Base-by-base conservation (phyloP, 2,888 invertebrate genomes). In the Ophion ellenae region DNA sequence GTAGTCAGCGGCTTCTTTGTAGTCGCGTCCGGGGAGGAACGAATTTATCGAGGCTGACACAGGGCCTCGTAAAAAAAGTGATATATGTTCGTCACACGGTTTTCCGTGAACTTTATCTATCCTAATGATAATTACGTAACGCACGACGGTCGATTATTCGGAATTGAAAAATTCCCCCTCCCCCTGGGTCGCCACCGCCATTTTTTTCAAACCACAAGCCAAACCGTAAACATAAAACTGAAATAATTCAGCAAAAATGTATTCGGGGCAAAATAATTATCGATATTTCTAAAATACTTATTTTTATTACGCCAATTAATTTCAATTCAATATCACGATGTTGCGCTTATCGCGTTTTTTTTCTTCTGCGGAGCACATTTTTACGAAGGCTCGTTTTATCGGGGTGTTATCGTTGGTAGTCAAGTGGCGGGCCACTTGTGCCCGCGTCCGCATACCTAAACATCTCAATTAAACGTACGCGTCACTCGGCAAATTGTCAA, bases 401-500 rank as follows among this genome's bases (percentile, higher is more conserved):
- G 32, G 32, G 28, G 45, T 32, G n/a, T 76, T 7, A 24, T 32
- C 45, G 76, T 17, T 53, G 32, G 66, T 53, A 53, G 66, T 14
- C 47, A 53, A 32, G 28, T 36, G 53, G 24, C 9, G 32, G 6
- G 28, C 20, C 61, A n/a, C 57, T 20, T 20, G 45, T 59, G 66
- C 6, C 24, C 40, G 67, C 81, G 66, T 5, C 24, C 40, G 74
- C 81, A 24, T 32, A 64, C 20, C 40, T 17, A 57, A 75, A 81
- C 73, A 28, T 67, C 47, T 61, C 64, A 75, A 81, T 81, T 75
- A 75, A 75, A 63, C 32, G 66, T 59, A 69, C 75, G 61, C 53
- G 64, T 66, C 73, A 69, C 47, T 32, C 53, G 57, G 81, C 32
- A 36, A 69, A 84, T 84, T 77, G 77, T 73, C 81, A 67, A 32